Conservation (phyloP, 2,888 invertebrate genomes). For the Drosophila ezoana region DNA sequence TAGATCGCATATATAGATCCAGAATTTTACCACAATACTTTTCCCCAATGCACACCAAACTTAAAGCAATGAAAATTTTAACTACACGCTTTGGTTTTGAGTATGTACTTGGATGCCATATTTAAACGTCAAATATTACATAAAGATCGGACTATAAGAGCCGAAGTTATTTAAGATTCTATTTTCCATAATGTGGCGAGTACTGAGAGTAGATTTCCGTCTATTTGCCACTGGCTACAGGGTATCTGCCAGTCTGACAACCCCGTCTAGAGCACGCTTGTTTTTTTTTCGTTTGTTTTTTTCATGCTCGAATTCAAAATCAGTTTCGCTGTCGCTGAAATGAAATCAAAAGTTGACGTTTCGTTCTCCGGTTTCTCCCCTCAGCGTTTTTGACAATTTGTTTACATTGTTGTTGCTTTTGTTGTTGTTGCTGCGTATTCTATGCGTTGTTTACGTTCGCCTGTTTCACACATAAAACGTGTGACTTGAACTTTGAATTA, state of each 20-base stretch:
- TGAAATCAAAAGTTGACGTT: conserved; percentile 60
- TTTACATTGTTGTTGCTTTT: conserved; percentile 37
- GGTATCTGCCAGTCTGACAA: not conserved
- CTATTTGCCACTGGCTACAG: not conserved
- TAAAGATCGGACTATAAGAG: no score
- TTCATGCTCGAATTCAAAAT: conserved; percentile 44
- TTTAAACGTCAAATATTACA: no score
- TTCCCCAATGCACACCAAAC: no score
- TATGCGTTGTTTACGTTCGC: conserved; percentile 58
- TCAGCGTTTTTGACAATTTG: conserved; percentile 45
- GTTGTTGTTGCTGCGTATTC: conserved; percentile 28
- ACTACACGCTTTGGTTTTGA: no score
- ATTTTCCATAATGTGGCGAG: no score
- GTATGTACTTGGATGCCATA: no score
- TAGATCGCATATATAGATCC: no score
- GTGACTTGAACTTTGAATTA: conserved; percentile 79
- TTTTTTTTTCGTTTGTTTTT: conserved; percentile 9
- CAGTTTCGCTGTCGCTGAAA: conserved; percentile 44
- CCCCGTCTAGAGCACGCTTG: not conserved
- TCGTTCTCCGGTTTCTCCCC: conserved; percentile 19
- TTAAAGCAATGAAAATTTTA: no score
- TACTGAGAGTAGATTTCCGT: no score
- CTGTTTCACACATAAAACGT: conserved; percentile 70
- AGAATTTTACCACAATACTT: no score
- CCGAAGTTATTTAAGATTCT: no score